Percentiles rank a stretch among this genome's conserved stretches.
Evolutionary conservation across 2,888 invertebrate species (phyloP).

Genomic region (Eupithecia vulgata): DNA sequence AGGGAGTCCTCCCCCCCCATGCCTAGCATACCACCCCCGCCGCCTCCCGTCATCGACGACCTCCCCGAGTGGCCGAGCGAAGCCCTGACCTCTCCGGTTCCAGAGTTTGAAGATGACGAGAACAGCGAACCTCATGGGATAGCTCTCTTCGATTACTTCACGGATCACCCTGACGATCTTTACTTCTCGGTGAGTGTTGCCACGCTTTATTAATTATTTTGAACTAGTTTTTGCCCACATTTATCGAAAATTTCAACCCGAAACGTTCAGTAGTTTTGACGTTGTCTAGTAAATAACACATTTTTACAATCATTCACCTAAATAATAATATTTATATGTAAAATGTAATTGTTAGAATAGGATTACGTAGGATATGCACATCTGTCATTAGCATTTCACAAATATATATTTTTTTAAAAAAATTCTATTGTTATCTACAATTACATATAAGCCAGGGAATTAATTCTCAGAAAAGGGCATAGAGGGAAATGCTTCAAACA

Average conservation of each 20-base stretch:
- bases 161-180: conserved; percentile 90
- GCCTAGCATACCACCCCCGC: conserved; percentile 91
- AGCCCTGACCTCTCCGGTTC: conserved; percentile 42
- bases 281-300: not conserved
- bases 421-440: too few species aligned
- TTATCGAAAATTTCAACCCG: too few species aligned
- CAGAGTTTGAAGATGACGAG: conserved; percentile 34
- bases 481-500: too few species aligned
- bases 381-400: too few species aligned
- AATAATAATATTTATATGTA: too few species aligned
- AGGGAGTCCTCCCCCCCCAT: conserved; percentile 88
- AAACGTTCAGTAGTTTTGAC: not conserved
- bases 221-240: not conserved
- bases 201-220: not conserved
- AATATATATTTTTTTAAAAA: too few species aligned
- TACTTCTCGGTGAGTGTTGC: conserved; percentile 87
- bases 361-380: too few species aligned
- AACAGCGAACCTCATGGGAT: conserved; percentile 59
- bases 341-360: too few species aligned
- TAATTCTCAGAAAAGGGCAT: too few species aligned
- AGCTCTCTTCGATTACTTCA: conserved; percentile 91
- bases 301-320: too few species aligned
- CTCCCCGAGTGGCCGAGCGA: conserved; percentile 60
- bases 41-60: conserved; percentile 84
- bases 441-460: too few species aligned